phyloP scores from a whole-genome alignment of 2,797 vertebrate genomes.

The Steatocranus sp. region DNA sequence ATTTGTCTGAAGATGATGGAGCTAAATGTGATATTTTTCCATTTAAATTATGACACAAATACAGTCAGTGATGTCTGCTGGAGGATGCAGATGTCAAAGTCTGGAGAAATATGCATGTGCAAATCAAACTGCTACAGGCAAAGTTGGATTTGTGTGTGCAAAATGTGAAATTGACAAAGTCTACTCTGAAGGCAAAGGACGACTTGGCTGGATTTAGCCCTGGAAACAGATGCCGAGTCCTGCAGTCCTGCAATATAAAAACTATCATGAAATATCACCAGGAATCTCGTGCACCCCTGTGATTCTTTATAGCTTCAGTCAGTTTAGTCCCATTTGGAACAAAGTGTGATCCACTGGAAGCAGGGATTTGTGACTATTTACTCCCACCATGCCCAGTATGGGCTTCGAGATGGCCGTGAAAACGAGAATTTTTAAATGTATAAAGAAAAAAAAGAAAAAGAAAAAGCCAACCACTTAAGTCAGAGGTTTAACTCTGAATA shows the following conservation, averaged over 20 bases:
- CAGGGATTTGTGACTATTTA: not conserved
- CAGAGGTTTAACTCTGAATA: not conserved
- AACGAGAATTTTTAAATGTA: not conserved
- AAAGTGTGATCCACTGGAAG: not conserved
- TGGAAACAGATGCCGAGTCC: constrained; percentile 9
- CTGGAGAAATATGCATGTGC: not conserved
- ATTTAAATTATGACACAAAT: not conserved
- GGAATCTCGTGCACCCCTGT: not conserved
- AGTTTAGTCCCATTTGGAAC: constrained; percentile 9
- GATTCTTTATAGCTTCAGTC: constrained; percentile 14
- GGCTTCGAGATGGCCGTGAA: not conserved
- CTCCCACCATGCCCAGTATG: not conserved
- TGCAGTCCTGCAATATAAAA: constrained; percentile 32
- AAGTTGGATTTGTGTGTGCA: constrained; percentile 22
- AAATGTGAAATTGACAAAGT: constrained; percentile 23
- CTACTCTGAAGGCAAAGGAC: not conserved
- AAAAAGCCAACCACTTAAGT: not conserved
- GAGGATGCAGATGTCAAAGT: not conserved
- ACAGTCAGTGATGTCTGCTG: not conserved
- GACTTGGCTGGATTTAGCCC: constrained; percentile 17
- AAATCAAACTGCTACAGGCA: not conserved
- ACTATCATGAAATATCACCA: constrained; percentile 17
- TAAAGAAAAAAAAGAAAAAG: not conserved
- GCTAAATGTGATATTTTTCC: not conserved
- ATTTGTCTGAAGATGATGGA: not conserved